Evolutionary conservation across 2,113 vertebrate genomes (phyloP).

Genomic region (Oncorhynchus keta): DNA sequence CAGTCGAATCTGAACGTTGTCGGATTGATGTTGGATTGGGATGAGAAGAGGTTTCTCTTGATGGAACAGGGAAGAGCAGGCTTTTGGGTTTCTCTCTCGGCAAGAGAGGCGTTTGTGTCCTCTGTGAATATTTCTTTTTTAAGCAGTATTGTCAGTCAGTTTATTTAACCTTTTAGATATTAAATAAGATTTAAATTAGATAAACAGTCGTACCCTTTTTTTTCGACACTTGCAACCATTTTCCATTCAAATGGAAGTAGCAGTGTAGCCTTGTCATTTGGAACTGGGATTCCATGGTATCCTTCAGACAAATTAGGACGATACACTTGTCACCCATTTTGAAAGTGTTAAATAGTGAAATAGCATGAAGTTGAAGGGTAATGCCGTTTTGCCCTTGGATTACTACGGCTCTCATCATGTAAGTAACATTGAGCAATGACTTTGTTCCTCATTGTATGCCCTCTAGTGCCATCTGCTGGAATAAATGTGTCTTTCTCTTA

Average conservation of each 20-base stretch:
- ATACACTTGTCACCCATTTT: too few relatives aligned
- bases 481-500: background rate
- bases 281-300: too few relatives aligned
- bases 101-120: background rate
- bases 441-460: background rate
- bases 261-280: too few relatives aligned
- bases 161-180: too few relatives aligned
- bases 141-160: too few relatives aligned
- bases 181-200: too few relatives aligned
- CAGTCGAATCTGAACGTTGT: conserved; percentile 26
- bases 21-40: conserved; percentile 24
- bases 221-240: too few relatives aligned
- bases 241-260: too few relatives aligned
- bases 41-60: conserved; percentile 7
- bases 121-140: too few relatives aligned
- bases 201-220: too few relatives aligned
- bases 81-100: background rate
- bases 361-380: background rate
- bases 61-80: background rate
- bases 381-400: background rate
- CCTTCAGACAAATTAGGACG: too few relatives aligned
- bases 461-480: conserved; percentile 56
- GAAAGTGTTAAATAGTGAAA: too few relatives aligned
- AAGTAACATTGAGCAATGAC: background rate
- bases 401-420: background rate